Evolutionary conservation across 2,797 vertebrate genomes (phyloP).

Genomic region (Hapalemur alaotrensis): DNA sequence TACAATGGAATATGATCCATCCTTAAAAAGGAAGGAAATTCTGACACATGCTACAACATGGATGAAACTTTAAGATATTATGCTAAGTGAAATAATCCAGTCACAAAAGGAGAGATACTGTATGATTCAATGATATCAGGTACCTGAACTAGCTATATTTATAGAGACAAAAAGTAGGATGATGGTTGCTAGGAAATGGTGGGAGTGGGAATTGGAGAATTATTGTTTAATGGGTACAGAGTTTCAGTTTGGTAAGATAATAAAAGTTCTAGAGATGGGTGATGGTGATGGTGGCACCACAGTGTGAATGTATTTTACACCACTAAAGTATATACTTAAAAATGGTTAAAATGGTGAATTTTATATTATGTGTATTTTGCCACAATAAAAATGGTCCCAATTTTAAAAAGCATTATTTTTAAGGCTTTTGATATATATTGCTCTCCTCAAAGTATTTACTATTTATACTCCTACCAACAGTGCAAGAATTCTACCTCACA

Average conservation of each 20-base stretch:
- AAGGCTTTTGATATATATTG: neutral
- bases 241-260: neutral
- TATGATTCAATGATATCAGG: neutral
- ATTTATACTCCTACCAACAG: neutral
- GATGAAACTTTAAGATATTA: neutral
- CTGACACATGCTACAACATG: neutral
- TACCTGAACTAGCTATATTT: neutral
- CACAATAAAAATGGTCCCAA: neutral
- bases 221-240: neutral
- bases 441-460: neutral
- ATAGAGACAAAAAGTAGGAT: neutral
- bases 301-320: neutral
- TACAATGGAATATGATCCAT: neutral
- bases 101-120: neutral
- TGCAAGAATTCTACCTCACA: neutral
- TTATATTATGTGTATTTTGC: neutral
- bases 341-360: neutral
- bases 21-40: neutral
- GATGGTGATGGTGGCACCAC: neutral
- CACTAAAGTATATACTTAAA: neutral
- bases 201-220: neutral
- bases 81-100: neutral
- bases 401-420: neutral
- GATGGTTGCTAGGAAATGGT: neutral
- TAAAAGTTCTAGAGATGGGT: neutral